Conservation (phyloP, 2,113 vertebrate species). For the Silurus asotus region DNA sequence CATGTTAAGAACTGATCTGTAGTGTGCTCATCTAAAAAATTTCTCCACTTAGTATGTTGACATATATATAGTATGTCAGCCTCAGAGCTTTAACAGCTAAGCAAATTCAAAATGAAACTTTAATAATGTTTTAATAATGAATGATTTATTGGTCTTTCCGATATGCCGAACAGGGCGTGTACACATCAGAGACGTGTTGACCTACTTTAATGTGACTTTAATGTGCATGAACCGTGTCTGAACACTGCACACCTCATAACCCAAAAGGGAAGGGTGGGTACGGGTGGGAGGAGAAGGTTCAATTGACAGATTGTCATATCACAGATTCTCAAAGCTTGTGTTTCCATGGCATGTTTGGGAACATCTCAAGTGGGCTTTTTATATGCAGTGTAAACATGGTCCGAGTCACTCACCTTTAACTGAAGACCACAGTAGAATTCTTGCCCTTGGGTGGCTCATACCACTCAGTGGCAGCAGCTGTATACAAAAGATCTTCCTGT, state of each 20-base stretch:
- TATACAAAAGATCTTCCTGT: background rate
- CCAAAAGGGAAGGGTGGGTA: background rate
- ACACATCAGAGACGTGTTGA: constrained; percentile 10
- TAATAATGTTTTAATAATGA: background rate
- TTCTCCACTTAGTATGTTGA: background rate
- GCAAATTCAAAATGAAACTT: constrained; percentile 4
- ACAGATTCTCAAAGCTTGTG: constrained; percentile 18
- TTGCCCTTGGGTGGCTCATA: background rate
- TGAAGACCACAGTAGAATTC: background rate
- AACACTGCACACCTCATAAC: background rate
- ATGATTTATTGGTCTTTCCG: constrained; percentile 19
- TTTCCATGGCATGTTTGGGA: constrained; percentile 43
- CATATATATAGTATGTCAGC: background rate
- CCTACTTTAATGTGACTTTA: constrained; percentile 4
- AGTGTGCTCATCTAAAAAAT: background rate
- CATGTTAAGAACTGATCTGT: background rate
- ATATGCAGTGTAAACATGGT: constrained; percentile 31
- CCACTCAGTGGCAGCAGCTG: constrained; percentile 5
- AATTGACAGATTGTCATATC: constrained; percentile 21
- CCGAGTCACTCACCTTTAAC: constrained; percentile 30
- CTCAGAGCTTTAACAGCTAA: background rate
- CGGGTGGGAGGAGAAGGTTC: too few relatives aligned
- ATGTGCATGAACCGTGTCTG: background rate
- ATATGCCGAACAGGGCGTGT: background rate
- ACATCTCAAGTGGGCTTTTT: constrained; percentile 37